These are phyloP conservation scores for Pyralis farinalis DNA, from an alignment of 2,888 invertebrate species.

Conservation along the genomic window DNA sequence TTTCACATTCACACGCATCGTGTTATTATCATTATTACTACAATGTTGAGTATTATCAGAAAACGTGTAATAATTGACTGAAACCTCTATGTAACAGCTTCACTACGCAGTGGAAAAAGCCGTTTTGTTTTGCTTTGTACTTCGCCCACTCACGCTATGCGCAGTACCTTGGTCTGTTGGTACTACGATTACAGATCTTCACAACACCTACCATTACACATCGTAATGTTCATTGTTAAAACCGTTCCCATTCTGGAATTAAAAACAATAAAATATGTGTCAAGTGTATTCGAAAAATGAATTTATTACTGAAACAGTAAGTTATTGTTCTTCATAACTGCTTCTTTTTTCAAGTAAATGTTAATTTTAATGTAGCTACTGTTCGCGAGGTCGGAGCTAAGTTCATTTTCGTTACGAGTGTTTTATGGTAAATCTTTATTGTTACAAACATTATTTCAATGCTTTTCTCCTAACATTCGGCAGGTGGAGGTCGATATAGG, in stretches of 20 bases:
- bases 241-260: not conserved
- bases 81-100: constrained; percentile 7
- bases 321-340: too few relatives aligned
- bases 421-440: not conserved
- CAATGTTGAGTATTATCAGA: not conserved
- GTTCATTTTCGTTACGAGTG: not conserved
- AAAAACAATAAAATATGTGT: constrained; percentile 12
- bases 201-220: constrained; percentile 4
- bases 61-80: constrained; percentile 2
- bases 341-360: too few relatives aligned
- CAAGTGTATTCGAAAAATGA: constrained; percentile 12
- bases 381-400: constrained; percentile 1
- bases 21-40: too few relatives aligned
- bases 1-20: too few relatives aligned
- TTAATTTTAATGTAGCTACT: not conserved
- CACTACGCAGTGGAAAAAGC: constrained; percentile 26
- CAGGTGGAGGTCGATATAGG: not conserved
- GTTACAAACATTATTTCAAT: not conserved
- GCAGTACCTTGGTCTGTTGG: constrained; percentile 30
- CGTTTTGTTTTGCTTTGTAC: too few relatives aligned
- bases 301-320: not conserved
- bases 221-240: constrained; percentile 14
- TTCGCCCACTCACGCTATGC: not conserved
- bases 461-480: not conserved
- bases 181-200: constrained; percentile 21